A percentile compares a stretch with the other conserved stretches of the same genome.
These are phyloP conservation scores for Oplegnathus fasciatus DNA, from an alignment of 2,113 vertebrate genomes.

Conservation along the genomic window DNA sequence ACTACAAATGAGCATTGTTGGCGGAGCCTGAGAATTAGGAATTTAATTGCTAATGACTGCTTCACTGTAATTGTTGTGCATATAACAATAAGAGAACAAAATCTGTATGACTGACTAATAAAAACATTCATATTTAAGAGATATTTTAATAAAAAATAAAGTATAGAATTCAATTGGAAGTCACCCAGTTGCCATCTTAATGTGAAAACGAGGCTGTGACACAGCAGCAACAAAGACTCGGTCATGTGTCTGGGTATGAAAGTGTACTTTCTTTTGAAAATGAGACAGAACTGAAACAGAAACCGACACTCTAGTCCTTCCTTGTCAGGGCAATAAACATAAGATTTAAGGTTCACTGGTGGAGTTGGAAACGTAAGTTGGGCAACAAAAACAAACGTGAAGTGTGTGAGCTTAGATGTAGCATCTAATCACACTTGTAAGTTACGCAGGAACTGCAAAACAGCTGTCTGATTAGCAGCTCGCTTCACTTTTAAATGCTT, in stretches of 20 bases:
- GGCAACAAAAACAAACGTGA: constrained; percentile 19
- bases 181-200: background rate
- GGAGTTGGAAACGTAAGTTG: background rate
- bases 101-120: background rate
- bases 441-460: constrained; percentile 41
- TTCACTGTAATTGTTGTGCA: too few relatives aligned
- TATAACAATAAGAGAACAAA: too few relatives aligned
- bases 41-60: too few relatives aligned
- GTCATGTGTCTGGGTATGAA: constrained; percentile 25
- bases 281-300: constrained; percentile 71
- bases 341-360: background rate
- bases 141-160: background rate
- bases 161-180: background rate
- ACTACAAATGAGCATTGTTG: too few relatives aligned
- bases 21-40: too few relatives aligned
- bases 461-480: constrained; percentile 54
- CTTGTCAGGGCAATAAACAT: background rate
- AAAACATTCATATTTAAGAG: background rate
- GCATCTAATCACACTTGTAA: constrained; percentile 53
- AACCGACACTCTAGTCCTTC: constrained; percentile 8
- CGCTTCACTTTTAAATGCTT: background rate
- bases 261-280: constrained; percentile 29
- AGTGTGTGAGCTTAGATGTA: constrained; percentile 42
- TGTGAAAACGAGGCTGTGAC: constrained; percentile 24
- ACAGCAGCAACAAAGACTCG: constrained; percentile 32